These are phyloP conservation scores for Lepeophtheirus salmonis DNA, from an alignment of 1,140 invertebrate genomes.

Conservation along the genomic window DNA sequence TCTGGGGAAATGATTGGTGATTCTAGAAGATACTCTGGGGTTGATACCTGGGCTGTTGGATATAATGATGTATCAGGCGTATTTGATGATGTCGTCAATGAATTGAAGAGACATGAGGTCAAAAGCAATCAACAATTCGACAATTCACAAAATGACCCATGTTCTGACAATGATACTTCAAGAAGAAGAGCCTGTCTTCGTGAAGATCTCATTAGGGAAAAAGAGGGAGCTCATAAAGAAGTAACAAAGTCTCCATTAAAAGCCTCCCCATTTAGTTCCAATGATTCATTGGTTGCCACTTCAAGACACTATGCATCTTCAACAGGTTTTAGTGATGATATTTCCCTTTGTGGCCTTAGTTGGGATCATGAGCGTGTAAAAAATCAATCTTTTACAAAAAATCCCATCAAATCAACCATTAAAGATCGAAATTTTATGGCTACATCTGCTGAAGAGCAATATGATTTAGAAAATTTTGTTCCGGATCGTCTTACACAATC, in stretches of 20 bases:
- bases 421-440: not conserved
- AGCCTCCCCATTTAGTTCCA: no score
- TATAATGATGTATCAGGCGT: not conserved
- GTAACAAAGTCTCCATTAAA: no score
- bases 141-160: no score
- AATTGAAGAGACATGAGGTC: not conserved
- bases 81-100: not conserved
- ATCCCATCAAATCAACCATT: not conserved
- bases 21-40: not conserved
- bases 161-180: no score
- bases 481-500: not conserved
- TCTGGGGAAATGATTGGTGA: not conserved
- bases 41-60: not conserved
- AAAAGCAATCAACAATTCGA: not conserved
- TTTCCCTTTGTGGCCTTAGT: not conserved
- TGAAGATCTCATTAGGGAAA: not conserved
- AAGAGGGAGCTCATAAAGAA: no score
- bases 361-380: not conserved
- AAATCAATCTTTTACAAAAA: not conserved
- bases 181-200: not conserved
- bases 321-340: not conserved
- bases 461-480: not conserved
- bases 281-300: no score
- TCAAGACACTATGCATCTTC: not conserved
- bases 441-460: no score